Evolutionary conservation across 2,888 invertebrate species (phyloP), one percentile per base, ranked within the genome.

Genomic region (Gibbula magus): DNA sequence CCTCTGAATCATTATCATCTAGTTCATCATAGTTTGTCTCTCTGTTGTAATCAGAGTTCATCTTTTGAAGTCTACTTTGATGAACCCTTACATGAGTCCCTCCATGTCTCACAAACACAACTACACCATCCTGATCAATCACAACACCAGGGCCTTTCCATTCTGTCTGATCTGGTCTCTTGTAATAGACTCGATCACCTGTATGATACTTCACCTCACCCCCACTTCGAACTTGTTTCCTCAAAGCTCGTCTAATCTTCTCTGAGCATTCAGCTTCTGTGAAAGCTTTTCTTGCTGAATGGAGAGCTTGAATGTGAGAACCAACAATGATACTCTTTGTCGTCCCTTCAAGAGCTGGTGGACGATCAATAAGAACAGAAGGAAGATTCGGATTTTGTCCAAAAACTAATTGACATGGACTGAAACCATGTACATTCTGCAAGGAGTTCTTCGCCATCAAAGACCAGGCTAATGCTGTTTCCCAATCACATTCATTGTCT

Each of bases 101-200:
- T 18, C 85, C 84, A 80, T 86, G 86, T 66, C 82, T 74, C 16
- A 84, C 84, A 82, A 86, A 84, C 4, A 85, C 81, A n/a, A 84
- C 82, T 53, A 74, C 76, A 4, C 83, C 83, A 80, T 84, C 84
- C 74, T 84, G 82, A 51, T 84, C 84, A 61, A 85, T 86, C 0
- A 85, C 83, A 52, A 25, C 67, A 32, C 80, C 84, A 75, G 82
- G 82, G 13, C 83, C 82, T 73, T 80, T 86, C 84, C 86, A 85
- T 74, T 82, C 77, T 54, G 73, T 52, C 54, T 77, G 51, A 81
- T 83, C 82, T 76, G 80, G 66, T 22, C 85, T 35, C 29, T 82
- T 84, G 45, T 83, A 85, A 73, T 84, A 84, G 13, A 84, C 84
- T 70, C 79, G 80, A 75, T 85, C 85, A 35, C 35, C 35, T 3